These are phyloP conservation scores for Huso huso DNA, from an alignment of 2,797 vertebrate genomes.

Conservation along the genomic window DNA sequence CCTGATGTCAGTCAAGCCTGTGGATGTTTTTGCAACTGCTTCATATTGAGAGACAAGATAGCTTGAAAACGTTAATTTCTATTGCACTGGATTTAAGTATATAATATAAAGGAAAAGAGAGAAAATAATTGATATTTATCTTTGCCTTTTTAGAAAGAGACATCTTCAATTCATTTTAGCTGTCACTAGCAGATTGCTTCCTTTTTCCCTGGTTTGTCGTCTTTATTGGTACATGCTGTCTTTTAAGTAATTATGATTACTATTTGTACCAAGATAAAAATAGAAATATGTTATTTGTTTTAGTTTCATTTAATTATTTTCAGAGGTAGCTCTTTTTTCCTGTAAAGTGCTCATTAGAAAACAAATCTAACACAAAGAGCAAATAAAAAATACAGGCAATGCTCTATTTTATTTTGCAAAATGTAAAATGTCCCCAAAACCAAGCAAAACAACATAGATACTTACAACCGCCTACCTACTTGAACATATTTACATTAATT, in stretches of 20 bases:
- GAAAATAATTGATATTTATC: slow-evolving; percentile 62
- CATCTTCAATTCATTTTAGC: slow-evolving; percentile 53
- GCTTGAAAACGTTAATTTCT: slow-evolving; percentile 60
- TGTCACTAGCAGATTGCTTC: slow-evolving; percentile 44
- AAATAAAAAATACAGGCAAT: slow-evolving; percentile 58
- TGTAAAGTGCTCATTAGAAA: slow-evolving; percentile 71
- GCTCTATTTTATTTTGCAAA: slow-evolving; percentile 49
- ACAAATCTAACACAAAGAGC: slow-evolving; percentile 63
- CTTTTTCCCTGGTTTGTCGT: slow-evolving; percentile 45
- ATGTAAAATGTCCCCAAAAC: slow-evolving; percentile 42
- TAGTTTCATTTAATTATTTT: slow-evolving; percentile 73
- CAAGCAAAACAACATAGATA: slow-evolving; percentile 57
- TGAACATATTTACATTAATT: slow-evolving; percentile 69
- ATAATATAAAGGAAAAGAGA: slow-evolving; percentile 42
- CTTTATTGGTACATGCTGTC: slow-evolving; percentile 51
- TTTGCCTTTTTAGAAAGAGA: slow-evolving; percentile 54
- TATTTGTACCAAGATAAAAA: slow-evolving; percentile 44
- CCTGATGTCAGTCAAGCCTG: slow-evolving; percentile 71
- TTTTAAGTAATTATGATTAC: slow-evolving; percentile 55
- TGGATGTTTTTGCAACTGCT: slow-evolving; percentile 45
- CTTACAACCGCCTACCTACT: slow-evolving; percentile 65
- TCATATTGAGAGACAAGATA: slow-evolving; percentile 57
- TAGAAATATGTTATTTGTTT: slow-evolving; percentile 65
- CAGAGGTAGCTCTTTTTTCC: slow-evolving; percentile 64
- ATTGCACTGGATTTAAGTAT: slow-evolving; percentile 62